Percentiles rank a stretch among this genome's conserved stretches.
These are phyloP conservation scores for Eupristina koningsbergeri DNA, from an alignment of 1,140 invertebrate genomes.

Conservation along the genomic window DNA sequence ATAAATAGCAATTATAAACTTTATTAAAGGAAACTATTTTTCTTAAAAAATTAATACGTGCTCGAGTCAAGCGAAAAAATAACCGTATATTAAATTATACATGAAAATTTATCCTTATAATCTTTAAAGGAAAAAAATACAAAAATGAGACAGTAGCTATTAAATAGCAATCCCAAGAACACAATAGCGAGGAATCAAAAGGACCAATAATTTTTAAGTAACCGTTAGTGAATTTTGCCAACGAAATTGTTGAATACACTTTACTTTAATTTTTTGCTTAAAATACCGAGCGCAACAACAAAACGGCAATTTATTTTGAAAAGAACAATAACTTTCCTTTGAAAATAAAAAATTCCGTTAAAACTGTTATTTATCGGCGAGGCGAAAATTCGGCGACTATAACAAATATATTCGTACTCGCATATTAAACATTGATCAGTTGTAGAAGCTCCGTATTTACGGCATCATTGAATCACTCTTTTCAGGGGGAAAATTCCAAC, in stretches of 20 bases:
- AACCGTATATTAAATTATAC: not conserved
- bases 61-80: not conserved
- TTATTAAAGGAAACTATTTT: not conserved
- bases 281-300: not conserved
- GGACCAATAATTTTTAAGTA: conserved; percentile 12
- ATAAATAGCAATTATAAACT: conserved; percentile 22
- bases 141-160: not conserved
- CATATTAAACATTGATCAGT: conserved; percentile 1
- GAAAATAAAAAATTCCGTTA: conserved; percentile 1
- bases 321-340: not conserved
- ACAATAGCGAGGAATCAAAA: conserved; percentile 1
- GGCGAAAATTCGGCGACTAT: no score
- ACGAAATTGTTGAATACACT: not conserved
- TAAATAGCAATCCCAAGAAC: conserved; percentile 14
- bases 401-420: not conserved
- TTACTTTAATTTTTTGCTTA: not conserved
- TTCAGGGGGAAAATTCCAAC: not conserved
- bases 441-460: not conserved
- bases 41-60: not conserved
- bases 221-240: not conserved
- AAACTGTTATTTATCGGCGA: not conserved
- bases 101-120: not conserved
- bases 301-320: not conserved
- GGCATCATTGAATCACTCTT: not conserved
- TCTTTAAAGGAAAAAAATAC: not conserved